Evolutionary conservation across 2,113 vertebrate genomes (phyloP).

Genomic region (Myiozetetes cayanensis): DNA sequence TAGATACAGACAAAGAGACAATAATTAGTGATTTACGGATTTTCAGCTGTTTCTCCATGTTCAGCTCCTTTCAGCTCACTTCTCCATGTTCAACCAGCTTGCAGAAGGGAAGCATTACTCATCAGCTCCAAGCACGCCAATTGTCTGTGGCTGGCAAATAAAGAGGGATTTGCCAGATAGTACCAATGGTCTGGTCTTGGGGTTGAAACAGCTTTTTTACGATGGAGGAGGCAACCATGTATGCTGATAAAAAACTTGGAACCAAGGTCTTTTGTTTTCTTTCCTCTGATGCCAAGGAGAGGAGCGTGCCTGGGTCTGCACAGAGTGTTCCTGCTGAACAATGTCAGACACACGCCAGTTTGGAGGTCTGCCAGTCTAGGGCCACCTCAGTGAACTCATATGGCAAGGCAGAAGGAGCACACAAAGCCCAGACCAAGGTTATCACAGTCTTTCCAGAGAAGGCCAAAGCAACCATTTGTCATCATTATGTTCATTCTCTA

Average conservation of each 20-base stretch:
- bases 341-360: slow-evolving; percentile 76
- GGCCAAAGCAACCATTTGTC: slow-evolving; percentile 72
- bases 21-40: background rate
- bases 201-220: slow-evolving; percentile 53
- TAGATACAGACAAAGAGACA: background rate
- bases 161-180: background rate
- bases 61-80: background rate
- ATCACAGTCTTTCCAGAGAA: slow-evolving; percentile 60
- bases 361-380: slow-evolving; percentile 59
- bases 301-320: slow-evolving; percentile 66
- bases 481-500: slow-evolving; percentile 56
- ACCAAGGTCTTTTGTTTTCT: slow-evolving; percentile 44
- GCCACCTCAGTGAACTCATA: slow-evolving; percentile 43
- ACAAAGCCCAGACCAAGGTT: slow-evolving; percentile 64
- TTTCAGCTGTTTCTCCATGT: background rate
- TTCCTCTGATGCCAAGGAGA: slow-evolving; percentile 56
- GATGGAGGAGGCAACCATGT: background rate
- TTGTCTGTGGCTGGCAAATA: background rate
- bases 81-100: background rate
- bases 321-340: slow-evolving; percentile 69
- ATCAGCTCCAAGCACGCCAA: background rate
- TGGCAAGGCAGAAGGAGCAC: slow-evolving; percentile 1
- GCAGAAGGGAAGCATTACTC: background rate
- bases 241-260: slow-evolving; percentile 46
- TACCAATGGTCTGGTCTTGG: background rate